Conservation (phyloP, 1,140 invertebrate genomes). For the Trachymyrmex septentrionalis region DNA sequence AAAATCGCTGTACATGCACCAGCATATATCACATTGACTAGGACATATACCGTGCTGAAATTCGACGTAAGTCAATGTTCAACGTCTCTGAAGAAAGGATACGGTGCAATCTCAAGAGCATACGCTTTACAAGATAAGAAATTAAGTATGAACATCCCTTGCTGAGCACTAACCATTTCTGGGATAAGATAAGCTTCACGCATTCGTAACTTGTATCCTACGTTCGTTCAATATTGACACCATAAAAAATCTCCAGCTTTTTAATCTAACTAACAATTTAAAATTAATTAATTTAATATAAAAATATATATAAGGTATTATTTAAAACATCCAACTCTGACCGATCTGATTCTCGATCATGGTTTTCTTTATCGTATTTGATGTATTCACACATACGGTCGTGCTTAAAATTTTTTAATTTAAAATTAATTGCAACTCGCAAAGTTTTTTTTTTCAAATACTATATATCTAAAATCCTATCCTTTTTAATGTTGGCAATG, state of each 20-base stretch:
- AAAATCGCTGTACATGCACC: slow-evolving; percentile 28
- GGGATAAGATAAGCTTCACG: slow-evolving; percentile 83
- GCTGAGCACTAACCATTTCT: slow-evolving; percentile 77
- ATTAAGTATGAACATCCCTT: slow-evolving; percentile 83
- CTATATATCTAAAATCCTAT: not conserved
- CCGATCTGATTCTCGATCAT: no score
- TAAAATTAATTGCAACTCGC: slow-evolving; percentile 57
- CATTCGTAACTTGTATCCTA: slow-evolving; percentile 76
- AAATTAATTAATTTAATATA: slow-evolving; percentile 11
- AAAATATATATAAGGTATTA: no score
- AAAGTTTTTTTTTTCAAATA: slow-evolving; percentile 53
- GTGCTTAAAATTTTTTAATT: not conserved
- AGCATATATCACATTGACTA: slow-evolving; percentile 63
- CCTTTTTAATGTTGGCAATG: no score
- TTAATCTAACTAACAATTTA: slow-evolving; percentile 13
- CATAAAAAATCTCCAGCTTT: not conserved
- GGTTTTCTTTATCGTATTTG: no score
- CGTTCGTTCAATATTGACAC: slow-evolving; percentile 71
- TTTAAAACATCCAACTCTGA: no score
- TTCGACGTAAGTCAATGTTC: slow-evolving; percentile 23
- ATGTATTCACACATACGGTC: no score
- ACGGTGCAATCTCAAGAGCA: slow-evolving; percentile 83
- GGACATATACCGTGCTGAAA: slow-evolving; percentile 47
- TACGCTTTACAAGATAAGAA: slow-evolving; percentile 85
- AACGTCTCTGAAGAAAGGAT: slow-evolving; percentile 47